Evolutionary conservation across 1,140 invertebrate genomes (phyloP).

Genomic region (Tachypleus tridentatus): DNA sequence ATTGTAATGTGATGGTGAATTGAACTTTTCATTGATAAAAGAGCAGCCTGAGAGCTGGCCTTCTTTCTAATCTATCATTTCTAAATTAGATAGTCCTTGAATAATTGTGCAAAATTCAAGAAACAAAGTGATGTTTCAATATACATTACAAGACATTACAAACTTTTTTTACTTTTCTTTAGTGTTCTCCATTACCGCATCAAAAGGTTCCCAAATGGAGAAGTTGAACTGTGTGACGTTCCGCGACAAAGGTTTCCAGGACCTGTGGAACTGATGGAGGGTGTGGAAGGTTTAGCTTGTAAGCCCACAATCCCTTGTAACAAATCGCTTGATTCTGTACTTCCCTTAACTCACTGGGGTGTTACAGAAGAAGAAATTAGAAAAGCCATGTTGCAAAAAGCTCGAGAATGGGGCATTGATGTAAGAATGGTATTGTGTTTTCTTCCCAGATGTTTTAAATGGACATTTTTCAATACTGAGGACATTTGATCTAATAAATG

Average conservation of each 20-base stretch:
- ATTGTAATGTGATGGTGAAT: too few relatives aligned
- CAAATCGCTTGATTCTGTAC: slow-evolving; percentile 27
- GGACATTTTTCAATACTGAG: too few relatives aligned
- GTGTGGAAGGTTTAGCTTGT: slow-evolving; percentile 27
- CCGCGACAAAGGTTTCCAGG: slow-evolving; percentile 24
- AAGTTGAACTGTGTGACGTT: slow-evolving; percentile 24
- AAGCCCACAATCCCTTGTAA: slow-evolving; percentile 32
- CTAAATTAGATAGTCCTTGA: too few relatives aligned
- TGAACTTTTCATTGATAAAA: too few relatives aligned
- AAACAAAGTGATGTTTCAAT: too few relatives aligned
- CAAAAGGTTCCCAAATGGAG: slow-evolving; percentile 21
- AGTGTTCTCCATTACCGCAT: slow-evolving; percentile 30
- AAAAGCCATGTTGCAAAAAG: slow-evolving; percentile 30
- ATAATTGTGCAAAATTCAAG: too few relatives aligned
- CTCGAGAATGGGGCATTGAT: slow-evolving; percentile 28
- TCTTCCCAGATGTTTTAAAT: too few relatives aligned
- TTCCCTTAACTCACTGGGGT: slow-evolving; percentile 35
- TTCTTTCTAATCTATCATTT: too few relatives aligned
- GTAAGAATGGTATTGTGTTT: slow-evolving; percentile 10
- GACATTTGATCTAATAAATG: too few relatives aligned
- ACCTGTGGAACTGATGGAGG: slow-evolving; percentile 23
- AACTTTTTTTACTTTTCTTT: not conserved
- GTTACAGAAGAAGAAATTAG: slow-evolving; percentile 36
- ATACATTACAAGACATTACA: too few relatives aligned
- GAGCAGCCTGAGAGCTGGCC: too few relatives aligned